Conservation (phyloP, 2,113 vertebrate genomes). For the Sialia sialis region DNA sequence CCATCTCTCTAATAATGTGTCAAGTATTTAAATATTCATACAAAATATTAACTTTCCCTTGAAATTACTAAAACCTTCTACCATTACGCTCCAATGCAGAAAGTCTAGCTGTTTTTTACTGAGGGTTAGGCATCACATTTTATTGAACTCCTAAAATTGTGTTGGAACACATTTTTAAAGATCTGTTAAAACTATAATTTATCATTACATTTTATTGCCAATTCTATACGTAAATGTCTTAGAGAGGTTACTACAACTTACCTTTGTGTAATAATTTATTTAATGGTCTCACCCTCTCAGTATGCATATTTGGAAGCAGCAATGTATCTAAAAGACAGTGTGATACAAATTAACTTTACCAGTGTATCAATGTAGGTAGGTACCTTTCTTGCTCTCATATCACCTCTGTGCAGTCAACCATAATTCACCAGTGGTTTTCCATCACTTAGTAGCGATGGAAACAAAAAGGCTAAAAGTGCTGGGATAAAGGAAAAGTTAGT, state of each 20-base stretch:
- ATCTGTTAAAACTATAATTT: background rate
- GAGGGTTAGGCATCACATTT: background rate
- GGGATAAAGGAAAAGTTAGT: background rate
- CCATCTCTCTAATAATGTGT: background rate
- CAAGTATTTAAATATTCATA: background rate
- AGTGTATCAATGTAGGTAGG: background rate
- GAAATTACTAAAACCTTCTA: background rate
- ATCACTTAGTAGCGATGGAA: accelerated
- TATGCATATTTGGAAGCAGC: background rate
- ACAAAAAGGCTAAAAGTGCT: background rate
- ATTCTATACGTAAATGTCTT: background rate
- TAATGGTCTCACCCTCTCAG: background rate
- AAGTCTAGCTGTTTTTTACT: background rate
- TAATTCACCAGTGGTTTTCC: background rate
- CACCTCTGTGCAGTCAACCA: background rate
- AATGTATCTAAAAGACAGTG: background rate
- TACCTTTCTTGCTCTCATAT: background rate
- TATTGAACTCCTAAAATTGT: background rate
- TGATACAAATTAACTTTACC: background rate
- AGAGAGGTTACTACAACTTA: background rate
- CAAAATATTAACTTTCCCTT: background rate
- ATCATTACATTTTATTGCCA: background rate
- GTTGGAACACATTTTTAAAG: background rate
- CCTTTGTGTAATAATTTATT: background rate
- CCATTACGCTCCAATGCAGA: background rate